phyloP scores from a whole-genome alignment of 2,113 vertebrate genomes.

The Budorcas taxicolor region DNA sequence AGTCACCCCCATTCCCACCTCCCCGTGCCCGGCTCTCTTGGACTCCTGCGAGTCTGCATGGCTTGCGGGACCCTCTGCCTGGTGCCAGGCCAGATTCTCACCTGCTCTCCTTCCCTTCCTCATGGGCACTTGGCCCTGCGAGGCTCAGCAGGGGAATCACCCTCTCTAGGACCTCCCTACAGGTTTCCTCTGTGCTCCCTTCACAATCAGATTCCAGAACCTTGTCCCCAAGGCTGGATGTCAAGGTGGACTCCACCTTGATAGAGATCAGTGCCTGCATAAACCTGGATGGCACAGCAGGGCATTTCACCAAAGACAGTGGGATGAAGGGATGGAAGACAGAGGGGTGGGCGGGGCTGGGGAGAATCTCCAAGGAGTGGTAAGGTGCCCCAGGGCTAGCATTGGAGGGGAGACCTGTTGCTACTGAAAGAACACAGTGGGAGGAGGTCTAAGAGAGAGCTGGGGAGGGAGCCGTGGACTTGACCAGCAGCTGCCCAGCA shows the following conservation, averaged over 20 bases:
- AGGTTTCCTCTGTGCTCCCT: background rate
- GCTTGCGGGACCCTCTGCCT: background rate
- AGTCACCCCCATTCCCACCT: background rate
- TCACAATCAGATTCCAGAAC: background rate
- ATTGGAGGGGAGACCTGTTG: background rate
- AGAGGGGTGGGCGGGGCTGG: fast-evolving
- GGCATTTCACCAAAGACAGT: background rate
- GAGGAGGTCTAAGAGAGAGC: background rate
- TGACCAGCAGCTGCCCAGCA: too few species aligned
- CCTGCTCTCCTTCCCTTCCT: background rate
- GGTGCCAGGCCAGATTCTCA: background rate
- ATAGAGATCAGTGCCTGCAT: fast-evolving
- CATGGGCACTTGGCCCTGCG: too few species aligned
- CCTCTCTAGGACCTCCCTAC: background rate
- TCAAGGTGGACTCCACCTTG: background rate
- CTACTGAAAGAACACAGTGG: background rate
- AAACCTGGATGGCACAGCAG: fast-evolving
- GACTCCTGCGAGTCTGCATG: fast-evolving
- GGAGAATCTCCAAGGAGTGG: background rate
- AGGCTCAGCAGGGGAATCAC: background rate
- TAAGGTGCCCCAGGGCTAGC: background rate
- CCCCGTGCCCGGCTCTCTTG: fast-evolving
- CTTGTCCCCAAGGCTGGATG: background rate
- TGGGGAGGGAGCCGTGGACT: background rate
- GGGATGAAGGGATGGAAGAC: background rate